Evolutionary conservation across 1,140 invertebrate genomes (phyloP), one percentile per base, ranked within the genome.

Genomic region (Harpegnathos saltator): DNA sequence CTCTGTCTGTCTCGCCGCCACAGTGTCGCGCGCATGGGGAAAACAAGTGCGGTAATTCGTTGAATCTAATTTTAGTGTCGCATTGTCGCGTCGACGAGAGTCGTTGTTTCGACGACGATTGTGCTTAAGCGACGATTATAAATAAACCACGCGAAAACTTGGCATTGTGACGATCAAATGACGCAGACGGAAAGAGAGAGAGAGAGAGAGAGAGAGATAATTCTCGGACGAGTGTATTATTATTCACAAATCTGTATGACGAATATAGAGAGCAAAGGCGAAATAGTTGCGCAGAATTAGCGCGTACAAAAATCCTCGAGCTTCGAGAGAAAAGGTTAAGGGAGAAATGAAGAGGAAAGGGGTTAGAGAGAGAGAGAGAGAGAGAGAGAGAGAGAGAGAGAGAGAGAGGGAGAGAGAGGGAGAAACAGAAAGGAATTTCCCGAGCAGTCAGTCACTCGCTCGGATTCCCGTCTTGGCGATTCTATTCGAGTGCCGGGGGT

Each of bases 381-480:
- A n/a, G n/a, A n/a, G n/a, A n/a, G n/a, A n/a, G n/a, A n/a, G n/a
- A n/a, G n/a, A n/a, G n/a, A n/a, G n/a, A n/a, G n/a, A n/a, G n/a
- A n/a, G n/a, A n/a, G n/a, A n/a, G n/a, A n/a, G n/a, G n/a, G n/a
- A n/a, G n/a, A n/a, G n/a, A n/a, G n/a, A n/a, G n/a, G n/a, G n/a
- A n/a, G n/a, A n/a, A n/a, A n/a, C n/a, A n/a, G n/a, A n/a, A n/a
- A n/a, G n/a, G n/a, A n/a, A n/a, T n/a, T n/a, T n/a, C n/a, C n/a
- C n/a, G n/a, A n/a, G n/a, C n/a, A n/a, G n/a, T n/a, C n/a, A n/a
- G n/a, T 59, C 50, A 56, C 29, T 44, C 3, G 7, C 11, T 58
- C 65, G 75, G 38, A 78, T 78, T 68, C 54, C 38, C 59, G 44
- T 63, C 29, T 24, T 77, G 48, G 73, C 52, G 17, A 15, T 77